Percentiles rank a stretch among this genome's conserved stretches.
Evolutionary conservation across 1,140 invertebrate species (phyloP).

Genomic region (Ostrea denselamellosa): DNA sequence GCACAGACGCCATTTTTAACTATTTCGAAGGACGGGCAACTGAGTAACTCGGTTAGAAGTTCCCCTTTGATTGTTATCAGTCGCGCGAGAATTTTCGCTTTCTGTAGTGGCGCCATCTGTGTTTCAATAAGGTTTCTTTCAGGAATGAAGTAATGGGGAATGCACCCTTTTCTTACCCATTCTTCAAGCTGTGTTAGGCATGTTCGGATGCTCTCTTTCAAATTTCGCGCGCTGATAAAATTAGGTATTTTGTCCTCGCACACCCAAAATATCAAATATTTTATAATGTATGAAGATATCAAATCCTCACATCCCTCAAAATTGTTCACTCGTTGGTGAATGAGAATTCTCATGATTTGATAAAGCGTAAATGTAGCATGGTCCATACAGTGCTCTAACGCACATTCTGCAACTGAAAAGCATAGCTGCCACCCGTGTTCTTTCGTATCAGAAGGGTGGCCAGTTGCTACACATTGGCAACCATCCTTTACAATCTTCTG

Average conservation of each 20-base stretch:
- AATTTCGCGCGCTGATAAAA: background rate
- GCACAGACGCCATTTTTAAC: background rate
- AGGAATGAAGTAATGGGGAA: constrained; percentile 11
- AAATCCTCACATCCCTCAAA: background rate
- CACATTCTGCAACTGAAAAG: constrained; percentile 15
- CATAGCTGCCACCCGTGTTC: background rate
- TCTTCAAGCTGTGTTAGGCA: background rate
- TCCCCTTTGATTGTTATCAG: background rate
- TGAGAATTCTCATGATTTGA: background rate
- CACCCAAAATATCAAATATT: constrained; percentile 16
- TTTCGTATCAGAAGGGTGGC: background rate
- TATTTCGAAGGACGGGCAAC: background rate
- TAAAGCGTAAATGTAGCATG: background rate
- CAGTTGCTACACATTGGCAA: background rate
- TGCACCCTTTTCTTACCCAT: background rate
- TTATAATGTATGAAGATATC: background rate
- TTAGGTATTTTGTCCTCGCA: constrained; percentile 15
- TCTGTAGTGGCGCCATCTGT: background rate
- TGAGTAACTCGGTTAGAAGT: background rate
- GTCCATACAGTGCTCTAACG: background rate
- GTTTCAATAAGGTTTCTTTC: background rate
- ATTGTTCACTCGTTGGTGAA: background rate
- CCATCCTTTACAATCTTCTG: background rate
- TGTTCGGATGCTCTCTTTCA: background rate
- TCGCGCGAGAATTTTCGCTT: background rate